These are phyloP conservation scores for Babyrousa celebensis DNA, from an alignment of 2,797 vertebrate genomes.

Conservation along the genomic window DNA sequence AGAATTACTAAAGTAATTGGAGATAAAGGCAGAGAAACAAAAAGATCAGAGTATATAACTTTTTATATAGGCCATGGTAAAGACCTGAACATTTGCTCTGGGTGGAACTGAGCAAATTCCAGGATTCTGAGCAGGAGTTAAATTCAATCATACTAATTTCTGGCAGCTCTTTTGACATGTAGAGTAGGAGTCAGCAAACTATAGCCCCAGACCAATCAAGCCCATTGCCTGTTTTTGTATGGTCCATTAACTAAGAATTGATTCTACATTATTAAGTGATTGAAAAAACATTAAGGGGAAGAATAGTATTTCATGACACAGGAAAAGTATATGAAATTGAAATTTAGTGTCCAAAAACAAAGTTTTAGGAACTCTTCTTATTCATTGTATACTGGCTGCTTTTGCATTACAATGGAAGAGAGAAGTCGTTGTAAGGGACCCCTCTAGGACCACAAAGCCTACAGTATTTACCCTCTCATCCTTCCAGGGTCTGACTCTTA, in stretches of 20 bases:
- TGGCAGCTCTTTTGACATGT: background rate
- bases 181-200: background rate
- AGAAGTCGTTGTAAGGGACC: background rate
- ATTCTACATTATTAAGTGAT: constrained; percentile 14
- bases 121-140: background rate
- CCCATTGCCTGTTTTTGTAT: background rate
- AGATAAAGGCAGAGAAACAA: background rate
- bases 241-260: background rate
- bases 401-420: background rate
- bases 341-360: background rate
- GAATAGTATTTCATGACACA: background rate
- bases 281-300: background rate
- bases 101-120: background rate
- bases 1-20: background rate
- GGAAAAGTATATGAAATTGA: constrained; percentile 29
- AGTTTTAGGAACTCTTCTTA: background rate
- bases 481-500: background rate
- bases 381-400: background rate
- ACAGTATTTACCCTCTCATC: background rate
- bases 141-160: background rate
- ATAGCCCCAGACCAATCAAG: background rate
- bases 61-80: background rate
- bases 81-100: background rate
- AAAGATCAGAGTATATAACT: background rate
- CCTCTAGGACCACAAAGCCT: background rate